A percentile compares a stretch with the other conserved stretches of the same genome.
Conservation (phyloP, 2,113 vertebrate species). For the Panthera uncia region DNA sequence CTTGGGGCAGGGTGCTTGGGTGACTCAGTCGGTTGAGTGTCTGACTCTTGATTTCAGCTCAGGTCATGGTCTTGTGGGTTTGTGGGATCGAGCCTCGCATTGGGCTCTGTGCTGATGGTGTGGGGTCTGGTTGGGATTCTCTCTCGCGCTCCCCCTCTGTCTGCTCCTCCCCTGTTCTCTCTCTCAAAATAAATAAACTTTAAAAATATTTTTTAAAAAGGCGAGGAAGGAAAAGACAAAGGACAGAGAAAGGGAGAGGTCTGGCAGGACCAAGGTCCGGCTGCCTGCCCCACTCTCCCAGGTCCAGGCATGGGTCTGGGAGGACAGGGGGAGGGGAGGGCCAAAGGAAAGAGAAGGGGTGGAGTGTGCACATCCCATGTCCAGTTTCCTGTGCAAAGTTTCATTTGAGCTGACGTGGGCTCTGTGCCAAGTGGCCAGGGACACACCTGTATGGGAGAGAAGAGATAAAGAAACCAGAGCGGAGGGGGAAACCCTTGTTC, state of each 20-base stretch:
- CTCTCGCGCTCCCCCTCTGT: too few relatives aligned
- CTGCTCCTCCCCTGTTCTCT: too few relatives aligned
- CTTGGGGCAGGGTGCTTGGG: not conserved
- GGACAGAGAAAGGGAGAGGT: not conserved
- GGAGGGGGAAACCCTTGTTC: not conserved
- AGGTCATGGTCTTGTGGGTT: too few relatives aligned
- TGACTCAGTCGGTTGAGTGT: too few relatives aligned
- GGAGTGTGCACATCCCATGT: not conserved
- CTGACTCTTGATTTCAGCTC: too few relatives aligned
- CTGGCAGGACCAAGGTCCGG: not conserved
- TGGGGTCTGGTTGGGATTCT: too few relatives aligned
- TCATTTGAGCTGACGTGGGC: not conserved
- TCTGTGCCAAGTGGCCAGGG: not conserved
- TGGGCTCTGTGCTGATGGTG: too few relatives aligned
- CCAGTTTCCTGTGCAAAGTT: not conserved
- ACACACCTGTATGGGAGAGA: not conserved
- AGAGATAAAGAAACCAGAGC: not conserved
- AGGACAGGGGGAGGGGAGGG: not conserved
- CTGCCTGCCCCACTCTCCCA: not conserved
- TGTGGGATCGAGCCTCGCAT: too few relatives aligned
- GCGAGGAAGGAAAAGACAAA: not conserved
- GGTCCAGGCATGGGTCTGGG: not conserved
- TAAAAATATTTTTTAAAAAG: not conserved
- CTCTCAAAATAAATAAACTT: too few relatives aligned
- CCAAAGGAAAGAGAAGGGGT: not conserved